Evolutionary conservation across 2,797 vertebrate genomes (phyloP).

Genomic region (Dendrocincla fuliginosa): DNA sequence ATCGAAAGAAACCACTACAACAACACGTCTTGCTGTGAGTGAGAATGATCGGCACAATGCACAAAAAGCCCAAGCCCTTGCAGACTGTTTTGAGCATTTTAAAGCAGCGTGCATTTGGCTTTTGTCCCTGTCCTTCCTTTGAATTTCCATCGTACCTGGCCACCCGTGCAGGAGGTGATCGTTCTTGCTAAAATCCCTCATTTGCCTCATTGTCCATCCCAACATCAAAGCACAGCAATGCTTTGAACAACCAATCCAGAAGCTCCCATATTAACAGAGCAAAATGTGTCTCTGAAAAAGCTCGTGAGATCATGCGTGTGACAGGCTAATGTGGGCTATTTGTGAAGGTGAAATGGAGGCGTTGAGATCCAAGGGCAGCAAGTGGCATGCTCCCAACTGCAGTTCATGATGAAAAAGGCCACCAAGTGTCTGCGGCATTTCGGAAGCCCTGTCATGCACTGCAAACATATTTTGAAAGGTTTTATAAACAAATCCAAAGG

Average conservation of each 20-base stretch:
- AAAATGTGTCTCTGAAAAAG: not conserved
- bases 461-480: conserved; percentile 46
- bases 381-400: not conserved
- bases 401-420: not conserved
- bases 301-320: fast-evolving
- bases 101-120: not conserved
- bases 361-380: not conserved
- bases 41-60: not conserved
- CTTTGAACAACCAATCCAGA: not conserved
- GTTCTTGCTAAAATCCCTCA: not conserved
- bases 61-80: not conserved
- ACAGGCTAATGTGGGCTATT: not conserved
- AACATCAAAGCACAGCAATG: not conserved
- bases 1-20: not conserved
- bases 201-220: not conserved
- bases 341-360: not conserved
- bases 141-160: not conserved
- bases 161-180: not conserved
- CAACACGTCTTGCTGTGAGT: not conserved
- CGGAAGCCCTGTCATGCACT: not conserved
- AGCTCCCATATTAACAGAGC: not conserved
- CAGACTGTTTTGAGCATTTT: not conserved
- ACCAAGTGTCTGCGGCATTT: not conserved
- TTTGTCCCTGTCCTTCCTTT: not conserved
- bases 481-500: conserved; percentile 51